Evolutionary conservation across 2,113 vertebrate species (phyloP), one percentile per base, ranked within the genome.

Genomic region (Echinops telfairi): DNA sequence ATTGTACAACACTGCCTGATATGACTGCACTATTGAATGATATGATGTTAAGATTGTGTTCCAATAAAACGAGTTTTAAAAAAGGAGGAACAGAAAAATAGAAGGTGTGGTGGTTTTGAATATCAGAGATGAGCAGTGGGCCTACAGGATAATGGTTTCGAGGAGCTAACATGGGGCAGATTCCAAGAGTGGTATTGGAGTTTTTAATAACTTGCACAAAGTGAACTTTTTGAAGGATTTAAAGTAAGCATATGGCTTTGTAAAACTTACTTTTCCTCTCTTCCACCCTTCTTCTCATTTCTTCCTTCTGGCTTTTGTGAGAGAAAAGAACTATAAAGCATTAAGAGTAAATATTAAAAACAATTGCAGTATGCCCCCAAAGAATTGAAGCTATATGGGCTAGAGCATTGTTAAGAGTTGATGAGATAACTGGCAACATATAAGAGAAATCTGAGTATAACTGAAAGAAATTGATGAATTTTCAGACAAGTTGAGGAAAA

Each of bases 361-460:
- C 0, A 16, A 47, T 40, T n/a, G 2, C 33, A 17, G 3, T 20
- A 6, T 3, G 19, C 17, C 2, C 2, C 25, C 40, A 62, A 53
- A 31, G 15, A 81, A 82, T 36, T 2, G 1, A 1, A 6, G 4
- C 12, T 0, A 53, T 27, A 43, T 43, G 58, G 17, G 33, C 19
- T 15, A 19, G 68, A 38, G 4, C 9, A 1, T 8, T 7, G 14
- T 4, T 22, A 27, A 10, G 6, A 20, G 6, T 36, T 31, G 70
- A 4, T n/a, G 78, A 64, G 38, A 2, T 25, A 33, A 43, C 6
- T 27, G 38, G 12, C 75, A 27, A 12, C 3, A 3, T 7, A 6
- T 9, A 1, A 36, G 0, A 4, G 0, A 83, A 27, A 62, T 6
- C 0, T 47, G 17, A 2, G 40, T 3, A 25, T n/a, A 36, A 3